Evolutionary conservation across 2,888 invertebrate species (phyloP).

Genomic region (Sympetrum striolatum): DNA sequence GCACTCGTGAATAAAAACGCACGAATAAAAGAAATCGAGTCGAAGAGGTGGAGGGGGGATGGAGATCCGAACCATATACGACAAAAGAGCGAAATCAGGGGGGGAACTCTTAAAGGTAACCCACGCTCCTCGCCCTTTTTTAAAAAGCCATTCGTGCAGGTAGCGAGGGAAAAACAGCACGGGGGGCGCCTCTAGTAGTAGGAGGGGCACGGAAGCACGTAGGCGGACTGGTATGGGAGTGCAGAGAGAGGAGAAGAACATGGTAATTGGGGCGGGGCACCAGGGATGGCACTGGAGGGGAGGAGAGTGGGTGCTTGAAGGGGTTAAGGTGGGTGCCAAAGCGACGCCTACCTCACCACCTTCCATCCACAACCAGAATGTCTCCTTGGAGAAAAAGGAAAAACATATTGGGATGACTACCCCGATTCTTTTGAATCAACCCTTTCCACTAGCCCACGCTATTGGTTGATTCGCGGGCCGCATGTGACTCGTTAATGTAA

Average conservation of each 20-base stretch:
- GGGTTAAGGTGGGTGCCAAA: neutral
- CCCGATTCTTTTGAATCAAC: too few relatives aligned
- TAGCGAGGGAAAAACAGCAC: neutral
- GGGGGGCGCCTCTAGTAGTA: neutral
- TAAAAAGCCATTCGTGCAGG: neutral
- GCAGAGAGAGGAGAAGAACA: neutral
- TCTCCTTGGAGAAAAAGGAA: neutral
- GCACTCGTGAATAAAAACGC: neutral
- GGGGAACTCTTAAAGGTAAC: neutral
- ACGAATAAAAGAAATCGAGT: neutral
- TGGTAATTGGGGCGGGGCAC: neutral
- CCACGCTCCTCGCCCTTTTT: neutral
- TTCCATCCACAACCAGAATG: neutral
- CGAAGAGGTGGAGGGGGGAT: neutral
- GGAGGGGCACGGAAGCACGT: neutral
- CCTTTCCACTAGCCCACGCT: too few relatives aligned
- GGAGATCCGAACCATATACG: neutral
- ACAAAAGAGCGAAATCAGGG: conserved; percentile 11
- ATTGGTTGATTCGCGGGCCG: too few relatives aligned
- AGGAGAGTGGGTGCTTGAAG: neutral
- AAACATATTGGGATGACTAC: too few relatives aligned
- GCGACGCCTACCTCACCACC: neutral
- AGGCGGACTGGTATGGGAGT: neutral
- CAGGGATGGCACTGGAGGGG: neutral
- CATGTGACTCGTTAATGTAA: too few relatives aligned